A percentile compares a stretch with the other conserved stretches of the same genome.
Evolutionary conservation across 1,140 invertebrate genomes (phyloP).

Genomic region (Trichonephila inaurata): DNA sequence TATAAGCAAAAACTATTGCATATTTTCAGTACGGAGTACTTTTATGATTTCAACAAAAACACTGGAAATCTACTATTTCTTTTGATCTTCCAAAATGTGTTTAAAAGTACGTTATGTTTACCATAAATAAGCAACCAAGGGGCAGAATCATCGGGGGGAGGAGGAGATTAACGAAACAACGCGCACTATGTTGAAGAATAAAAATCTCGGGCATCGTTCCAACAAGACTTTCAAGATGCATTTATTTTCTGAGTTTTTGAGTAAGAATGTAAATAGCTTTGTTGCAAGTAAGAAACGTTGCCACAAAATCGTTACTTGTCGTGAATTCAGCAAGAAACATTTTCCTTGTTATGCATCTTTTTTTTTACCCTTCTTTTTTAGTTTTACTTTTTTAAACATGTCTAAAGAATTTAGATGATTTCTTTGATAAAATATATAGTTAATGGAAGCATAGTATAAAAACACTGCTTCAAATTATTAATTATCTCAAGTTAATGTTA

Average conservation of each 20-base stretch:
- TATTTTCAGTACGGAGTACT: not conserved
- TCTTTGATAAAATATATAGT: not conserved
- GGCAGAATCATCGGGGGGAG: not conserved
- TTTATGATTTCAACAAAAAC: not conserved
- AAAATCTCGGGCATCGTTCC: constrained; percentile 48
- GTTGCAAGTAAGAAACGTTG: constrained; percentile 40
- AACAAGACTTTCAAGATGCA: constrained; percentile 53
- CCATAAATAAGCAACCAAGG: constrained; percentile 7
- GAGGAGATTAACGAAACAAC: constrained; percentile 28
- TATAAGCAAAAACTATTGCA: not conserved
- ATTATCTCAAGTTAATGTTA: too few species aligned
- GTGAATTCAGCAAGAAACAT: constrained; percentile 20
- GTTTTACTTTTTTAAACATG: not conserved
- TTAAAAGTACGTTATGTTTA: constrained; percentile 47
- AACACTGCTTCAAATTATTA: too few species aligned
- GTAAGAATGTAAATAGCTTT: constrained; percentile 53
- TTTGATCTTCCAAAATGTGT: constrained; percentile 10
- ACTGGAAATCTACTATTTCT: not conserved
- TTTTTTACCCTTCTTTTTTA: not conserved
- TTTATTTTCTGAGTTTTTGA: constrained; percentile 62
- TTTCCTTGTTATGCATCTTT: not conserved
- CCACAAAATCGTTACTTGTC: constrained; percentile 63
- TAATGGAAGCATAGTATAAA: too few species aligned
- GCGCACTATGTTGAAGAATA: constrained; percentile 1
- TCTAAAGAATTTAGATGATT: not conserved